Base-by-base conservation (phyloP, 2,888 invertebrate species). In the Monopis laevigella region DNA sequence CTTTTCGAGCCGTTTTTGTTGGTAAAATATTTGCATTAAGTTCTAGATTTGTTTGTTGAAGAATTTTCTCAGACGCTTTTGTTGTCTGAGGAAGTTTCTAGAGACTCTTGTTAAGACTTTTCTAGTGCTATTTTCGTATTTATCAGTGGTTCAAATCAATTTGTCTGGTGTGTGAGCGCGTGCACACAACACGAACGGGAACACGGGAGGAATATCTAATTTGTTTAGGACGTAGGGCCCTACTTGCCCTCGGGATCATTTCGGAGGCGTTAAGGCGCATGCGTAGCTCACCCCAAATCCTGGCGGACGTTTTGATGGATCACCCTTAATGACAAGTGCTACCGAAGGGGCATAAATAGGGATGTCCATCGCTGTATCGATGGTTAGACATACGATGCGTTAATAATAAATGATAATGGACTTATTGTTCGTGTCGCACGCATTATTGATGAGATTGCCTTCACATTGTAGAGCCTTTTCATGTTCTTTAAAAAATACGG, bases 231-330 rank as follows among this genome's bases (percentile, higher is more conserved):
- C 21, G n/a, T 24, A 24, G 24, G 24, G 24, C 36, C 14, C 2
- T 10, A 36, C 14, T 36, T 36, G 36, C 36, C 36, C 36, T 21
- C 36, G 36, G 36, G 36, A 36, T 36, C 7, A 21, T 21, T 21
- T 4, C n/a, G 16, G 17, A 32, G 21, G 36, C 18, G 32, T 21
- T 12, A 12, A n/a, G 12, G 48, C 47, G 72, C 75, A 74, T 53
- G 73, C 75, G 75, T 63, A 62, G 59, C 56, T 59, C 68, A 64
- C 72, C 12, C 80, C 63, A 78, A 80, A 77, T 74, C 80, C 77
- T 62, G 56, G 68, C 67, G 71, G 80, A 80, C 78, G 65, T 78
- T 73, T 72, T 80, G 78, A 80, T 80, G 78, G 78, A 80, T 80
- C 78, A 78, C 78, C 80, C 78, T 73, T 78, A 80, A 80, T 78